Percentiles rank a stretch among this genome's conserved stretches.
Conservation (phyloP, 2,797 vertebrate genomes). For the Tenualosa ilisha region DNA sequence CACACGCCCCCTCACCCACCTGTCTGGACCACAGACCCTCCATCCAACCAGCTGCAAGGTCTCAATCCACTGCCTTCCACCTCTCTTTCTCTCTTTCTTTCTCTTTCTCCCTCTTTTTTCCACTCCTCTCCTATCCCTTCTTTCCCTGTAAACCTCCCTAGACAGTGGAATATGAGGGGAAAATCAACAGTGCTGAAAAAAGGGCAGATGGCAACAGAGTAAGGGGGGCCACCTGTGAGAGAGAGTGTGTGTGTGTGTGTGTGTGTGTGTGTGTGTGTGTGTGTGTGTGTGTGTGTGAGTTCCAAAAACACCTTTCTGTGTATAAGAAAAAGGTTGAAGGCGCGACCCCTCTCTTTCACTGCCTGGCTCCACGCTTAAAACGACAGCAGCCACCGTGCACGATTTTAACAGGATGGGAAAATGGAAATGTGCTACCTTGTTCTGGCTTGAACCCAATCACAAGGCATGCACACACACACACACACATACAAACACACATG, state of each 20-base stretch:
- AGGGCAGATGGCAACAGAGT: slow-evolving; percentile 30
- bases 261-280: slow-evolving; percentile 14
- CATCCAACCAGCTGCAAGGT: not conserved
- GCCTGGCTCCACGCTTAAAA: not conserved
- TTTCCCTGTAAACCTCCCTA: slow-evolving; percentile 39
- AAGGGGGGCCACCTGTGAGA: slow-evolving; percentile 40
- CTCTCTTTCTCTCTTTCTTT: slow-evolving; percentile 9
- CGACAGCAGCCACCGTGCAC: not conserved
- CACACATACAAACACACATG: not conserved
- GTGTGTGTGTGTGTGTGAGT: slow-evolving; percentile 15
- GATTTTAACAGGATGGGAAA: slow-evolving; percentile 18
- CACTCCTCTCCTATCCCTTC: not conserved
- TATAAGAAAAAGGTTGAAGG: not conserved
- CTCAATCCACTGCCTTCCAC: not conserved
- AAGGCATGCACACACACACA: not conserved
- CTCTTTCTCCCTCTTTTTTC: not conserved
- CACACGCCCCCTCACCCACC: not conserved
- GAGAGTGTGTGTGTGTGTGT: not conserved
- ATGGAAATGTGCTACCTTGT: slow-evolving; percentile 43
- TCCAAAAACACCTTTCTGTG: not conserved
- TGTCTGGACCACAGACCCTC: not conserved
- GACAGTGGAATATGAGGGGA: slow-evolving; percentile 33
- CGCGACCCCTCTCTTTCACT: slow-evolving; percentile 22
- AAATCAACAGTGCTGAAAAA: slow-evolving; percentile 34
- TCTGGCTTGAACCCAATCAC: slow-evolving; percentile 9